phyloP scores from a whole-genome alignment of 2,797 vertebrate genomes.

The Columba guinea region DNA sequence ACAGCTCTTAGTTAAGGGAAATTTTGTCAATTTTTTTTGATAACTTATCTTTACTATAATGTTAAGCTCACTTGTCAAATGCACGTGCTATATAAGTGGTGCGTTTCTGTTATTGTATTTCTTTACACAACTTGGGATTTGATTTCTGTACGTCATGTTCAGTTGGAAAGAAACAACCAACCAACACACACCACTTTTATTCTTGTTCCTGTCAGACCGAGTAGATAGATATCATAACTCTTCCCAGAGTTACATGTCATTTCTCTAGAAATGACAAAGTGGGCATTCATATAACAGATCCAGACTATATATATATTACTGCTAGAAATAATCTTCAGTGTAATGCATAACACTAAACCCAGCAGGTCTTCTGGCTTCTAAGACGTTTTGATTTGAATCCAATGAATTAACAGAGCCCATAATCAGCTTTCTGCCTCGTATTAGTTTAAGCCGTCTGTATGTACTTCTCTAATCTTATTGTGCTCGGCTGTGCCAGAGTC shows the following conservation, averaged over 20 bases:
- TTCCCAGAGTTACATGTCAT: neutral
- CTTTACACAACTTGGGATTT: neutral
- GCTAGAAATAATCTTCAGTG: constrained; percentile 20
- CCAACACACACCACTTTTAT: neutral
- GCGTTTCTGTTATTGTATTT: neutral
- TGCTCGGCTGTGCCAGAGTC: neutral
- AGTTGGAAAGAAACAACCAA: neutral
- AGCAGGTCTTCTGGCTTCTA: neutral
- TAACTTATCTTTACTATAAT: neutral
- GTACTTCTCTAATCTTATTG: neutral
- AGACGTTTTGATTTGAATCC: neutral
- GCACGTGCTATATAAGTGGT: fast-evolving
- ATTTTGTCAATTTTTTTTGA: neutral
- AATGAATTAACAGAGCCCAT: neutral
- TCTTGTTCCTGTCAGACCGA: neutral
- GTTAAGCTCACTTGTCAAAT: neutral
- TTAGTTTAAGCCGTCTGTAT: neutral
- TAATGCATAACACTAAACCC: neutral
- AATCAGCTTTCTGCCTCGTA: neutral
- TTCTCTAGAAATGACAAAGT: neutral
- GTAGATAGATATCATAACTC: neutral
- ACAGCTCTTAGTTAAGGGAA: neutral
- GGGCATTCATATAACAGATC: neutral
- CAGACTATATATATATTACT: neutral
- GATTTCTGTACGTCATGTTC: neutral